A percentile compares a stretch with the other conserved stretches of the same genome.
These are phyloP conservation scores for Pristionchus mayeri DNA, from an alignment of 2,888 invertebrate species.

Conservation along the genomic window DNA sequence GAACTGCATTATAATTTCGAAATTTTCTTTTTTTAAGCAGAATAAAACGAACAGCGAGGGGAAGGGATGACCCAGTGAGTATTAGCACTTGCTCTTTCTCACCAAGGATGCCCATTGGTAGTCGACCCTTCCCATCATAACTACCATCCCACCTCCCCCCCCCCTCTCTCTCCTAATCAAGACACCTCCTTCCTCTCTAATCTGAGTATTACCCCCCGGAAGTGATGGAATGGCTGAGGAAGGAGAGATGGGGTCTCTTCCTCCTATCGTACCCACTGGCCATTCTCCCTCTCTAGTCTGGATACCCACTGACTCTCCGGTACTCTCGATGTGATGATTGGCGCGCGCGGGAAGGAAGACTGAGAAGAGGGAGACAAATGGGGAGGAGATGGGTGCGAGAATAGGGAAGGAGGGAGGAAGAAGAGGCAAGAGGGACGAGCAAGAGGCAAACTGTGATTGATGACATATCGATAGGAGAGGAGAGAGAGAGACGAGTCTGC, in stretches of 20 bases:
- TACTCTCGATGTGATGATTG: slow-evolving; percentile 15
- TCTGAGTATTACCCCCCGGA: slow-evolving; percentile 3
- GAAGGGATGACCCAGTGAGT: background rate
- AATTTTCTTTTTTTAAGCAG: background rate
- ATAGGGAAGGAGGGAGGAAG: background rate
- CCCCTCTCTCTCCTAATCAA: background rate
- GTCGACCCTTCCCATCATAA: background rate
- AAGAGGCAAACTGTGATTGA: slow-evolving; percentile 36
- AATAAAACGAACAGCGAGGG: too few species aligned
- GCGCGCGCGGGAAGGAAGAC: slow-evolving; percentile 16
- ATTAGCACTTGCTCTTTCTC: background rate
- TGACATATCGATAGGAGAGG: slow-evolving; percentile 48
- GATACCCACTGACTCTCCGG: background rate
- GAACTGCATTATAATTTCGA: too few species aligned
- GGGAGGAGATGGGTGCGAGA: slow-evolving; percentile 32
- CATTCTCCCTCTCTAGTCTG: background rate
- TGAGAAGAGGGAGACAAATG: slow-evolving; percentile 27
- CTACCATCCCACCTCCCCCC: background rate
- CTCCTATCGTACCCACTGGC: background rate
- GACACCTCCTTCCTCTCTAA: background rate
- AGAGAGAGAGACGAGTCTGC: background rate
- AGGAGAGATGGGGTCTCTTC: too few species aligned
- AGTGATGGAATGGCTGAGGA: too few species aligned
- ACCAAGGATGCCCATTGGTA: background rate
- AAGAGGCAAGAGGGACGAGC: background rate